Evolutionary conservation across 2,113 vertebrate genomes (phyloP).

Genomic region (Rostratula benghalensis): DNA sequence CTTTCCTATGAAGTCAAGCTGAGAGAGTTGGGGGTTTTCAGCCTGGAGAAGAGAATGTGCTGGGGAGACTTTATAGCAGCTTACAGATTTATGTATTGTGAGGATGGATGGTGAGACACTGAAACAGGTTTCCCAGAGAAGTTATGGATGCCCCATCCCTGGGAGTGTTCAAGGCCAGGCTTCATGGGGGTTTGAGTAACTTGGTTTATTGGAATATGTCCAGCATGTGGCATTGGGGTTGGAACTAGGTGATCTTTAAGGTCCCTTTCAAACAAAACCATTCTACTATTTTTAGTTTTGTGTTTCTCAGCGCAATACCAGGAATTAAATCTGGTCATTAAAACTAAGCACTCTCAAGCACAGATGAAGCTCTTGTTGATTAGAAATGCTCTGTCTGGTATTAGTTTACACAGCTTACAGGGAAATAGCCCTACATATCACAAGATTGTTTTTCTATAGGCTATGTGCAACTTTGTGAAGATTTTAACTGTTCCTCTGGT

Average conservation of each 20-base stretch:
- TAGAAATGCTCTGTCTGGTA: not conserved
- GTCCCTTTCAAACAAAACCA: not conserved
- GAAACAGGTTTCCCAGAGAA: not conserved
- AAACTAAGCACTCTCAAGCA: not conserved
- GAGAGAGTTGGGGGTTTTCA: not conserved
- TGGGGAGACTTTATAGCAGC: not conserved
- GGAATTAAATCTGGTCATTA: not conserved
- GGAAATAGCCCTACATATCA: not conserved
- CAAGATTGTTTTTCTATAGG: not conserved
- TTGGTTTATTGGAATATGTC: not conserved
- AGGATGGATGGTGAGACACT: not conserved
- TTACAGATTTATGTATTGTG: not conserved
- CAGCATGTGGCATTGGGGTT: not conserved
- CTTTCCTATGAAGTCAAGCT: not conserved
- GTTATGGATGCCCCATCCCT: not conserved
- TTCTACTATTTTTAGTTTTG: not conserved
- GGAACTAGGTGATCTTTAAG: not conserved
- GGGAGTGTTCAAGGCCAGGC: not conserved
- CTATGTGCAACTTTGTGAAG: not conserved
- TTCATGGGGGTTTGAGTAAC: not conserved
- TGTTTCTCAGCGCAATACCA: not conserved
- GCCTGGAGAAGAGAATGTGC: not conserved
- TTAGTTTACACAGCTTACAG: not conserved
- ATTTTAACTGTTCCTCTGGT: not conserved
- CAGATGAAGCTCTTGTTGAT: not conserved